Evolutionary conservation across 1,140 invertebrate species (phyloP), one percentile per base, ranked within the genome.

Genomic region (Ridgeia piscesae): DNA sequence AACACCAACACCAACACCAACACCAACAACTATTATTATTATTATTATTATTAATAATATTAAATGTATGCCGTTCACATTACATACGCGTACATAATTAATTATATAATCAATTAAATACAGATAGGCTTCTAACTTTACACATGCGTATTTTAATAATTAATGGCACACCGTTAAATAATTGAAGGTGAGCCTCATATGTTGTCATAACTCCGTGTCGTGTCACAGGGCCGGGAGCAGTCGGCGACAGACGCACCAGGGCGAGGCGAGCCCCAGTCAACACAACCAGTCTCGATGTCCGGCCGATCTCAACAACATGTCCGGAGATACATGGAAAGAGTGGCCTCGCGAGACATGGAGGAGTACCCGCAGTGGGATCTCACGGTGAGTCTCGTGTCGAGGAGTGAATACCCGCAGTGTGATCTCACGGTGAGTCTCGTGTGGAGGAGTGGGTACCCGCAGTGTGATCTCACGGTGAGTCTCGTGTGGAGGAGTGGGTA

Each of bases 311-410:
- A n/a, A 17, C 58, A 77, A 77, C 58, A 77, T 77, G 58, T 77
- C 58, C 58, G 27, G 0, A 9, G 58, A 2, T 95, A 95, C 92
- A 93, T 95, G 9, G 94, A 94, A 91, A 92, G 94, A 50, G 94
- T 95, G 6, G 95, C 94, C 8, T 95, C 94, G 27, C 94, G 94
- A 34, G 94, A 95, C 91, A 92, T 94, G 58, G 95, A 95, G 91
- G 94, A 94, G 48, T 95, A 94, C 92, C 94, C 94, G 33, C 34
- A 92, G 58, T 95, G 95, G 95, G 93, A 95, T 89, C 92, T 95
- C 21, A 92, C 93, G 93, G 95, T 95, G 93, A 93, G 94, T 93
- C 50, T 58, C 35, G 9, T 8, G 2, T 34, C 2, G 58, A 42
- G 42, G 42, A 2, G 0, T 89, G 11, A 33, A 27, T 34, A 90